phyloP scores from a whole-genome alignment of 2,797 vertebrate species.

The Pangasius mekongensis region DNA sequence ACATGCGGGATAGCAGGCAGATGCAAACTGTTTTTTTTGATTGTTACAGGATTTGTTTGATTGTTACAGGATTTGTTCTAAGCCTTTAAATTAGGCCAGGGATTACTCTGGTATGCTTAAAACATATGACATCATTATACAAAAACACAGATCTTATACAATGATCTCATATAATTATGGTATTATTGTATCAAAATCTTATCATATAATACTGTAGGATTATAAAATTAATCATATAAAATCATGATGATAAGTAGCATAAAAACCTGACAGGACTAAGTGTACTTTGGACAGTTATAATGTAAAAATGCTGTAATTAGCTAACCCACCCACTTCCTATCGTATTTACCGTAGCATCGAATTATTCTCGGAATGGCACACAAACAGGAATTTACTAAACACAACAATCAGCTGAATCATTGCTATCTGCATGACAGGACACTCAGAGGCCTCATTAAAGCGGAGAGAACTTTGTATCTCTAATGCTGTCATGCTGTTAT shows the following conservation, averaged over 20 bases:
- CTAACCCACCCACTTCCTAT: background rate
- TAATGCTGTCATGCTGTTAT: background rate
- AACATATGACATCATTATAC: background rate
- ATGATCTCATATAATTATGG: background rate
- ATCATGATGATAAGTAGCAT: background rate
- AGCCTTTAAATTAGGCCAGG: background rate
- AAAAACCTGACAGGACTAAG: background rate
- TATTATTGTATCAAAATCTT: background rate
- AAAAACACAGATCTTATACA: background rate
- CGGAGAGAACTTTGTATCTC: background rate
- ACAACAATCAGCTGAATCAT: background rate
- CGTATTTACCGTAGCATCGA: background rate
- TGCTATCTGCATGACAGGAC: background rate
- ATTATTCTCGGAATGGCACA: background rate
- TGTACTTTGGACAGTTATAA: background rate
- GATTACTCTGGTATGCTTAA: background rate
- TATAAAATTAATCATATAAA: background rate
- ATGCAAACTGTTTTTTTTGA: background rate
- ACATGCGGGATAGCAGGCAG: background rate
- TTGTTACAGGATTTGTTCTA: background rate
- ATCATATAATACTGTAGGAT: background rate
- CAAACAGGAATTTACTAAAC: conserved; percentile 7
- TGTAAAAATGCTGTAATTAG: background rate
- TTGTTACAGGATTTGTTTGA: background rate
- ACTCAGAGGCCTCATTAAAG: background rate